Conservation (phyloP, 37 sponge, comb jelly and placozoan species). For the Eunapius fragilis region DNA sequence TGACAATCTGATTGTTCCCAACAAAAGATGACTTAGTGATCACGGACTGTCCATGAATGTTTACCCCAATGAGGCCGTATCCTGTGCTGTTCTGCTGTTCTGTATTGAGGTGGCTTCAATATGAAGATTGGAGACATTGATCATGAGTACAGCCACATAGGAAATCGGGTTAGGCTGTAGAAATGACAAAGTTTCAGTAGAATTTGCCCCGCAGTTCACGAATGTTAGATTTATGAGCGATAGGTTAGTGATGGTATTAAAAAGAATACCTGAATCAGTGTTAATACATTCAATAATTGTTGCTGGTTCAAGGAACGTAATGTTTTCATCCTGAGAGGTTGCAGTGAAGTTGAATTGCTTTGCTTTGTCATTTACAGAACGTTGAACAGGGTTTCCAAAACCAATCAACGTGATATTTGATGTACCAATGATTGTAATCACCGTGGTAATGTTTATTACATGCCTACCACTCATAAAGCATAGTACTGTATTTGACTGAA, state of each 20-base stretch:
- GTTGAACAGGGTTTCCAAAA: not conserved
- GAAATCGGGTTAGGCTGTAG: not conserved
- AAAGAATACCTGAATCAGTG: not conserved
- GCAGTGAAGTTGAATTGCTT: not conserved
- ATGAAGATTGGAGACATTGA: not conserved
- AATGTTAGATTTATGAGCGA: not conserved
- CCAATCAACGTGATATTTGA: not conserved
- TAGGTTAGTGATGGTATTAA: not conserved
- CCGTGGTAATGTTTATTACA: not conserved
- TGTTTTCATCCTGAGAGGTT: not conserved
- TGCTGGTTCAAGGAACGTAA: not conserved
- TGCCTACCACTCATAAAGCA: not conserved
- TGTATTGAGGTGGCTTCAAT: slow-evolving; percentile 8
- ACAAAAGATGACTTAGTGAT: not conserved
- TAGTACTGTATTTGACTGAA: not conserved
- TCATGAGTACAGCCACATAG: not conserved
- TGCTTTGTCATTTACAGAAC: not conserved
- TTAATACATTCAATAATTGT: not conserved
- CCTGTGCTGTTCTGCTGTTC: slow-evolving; percentile 21
- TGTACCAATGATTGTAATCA: not conserved
- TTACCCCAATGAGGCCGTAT: slow-evolving; percentile 4
- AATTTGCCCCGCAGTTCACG: not conserved
- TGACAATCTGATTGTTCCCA: not conserved
- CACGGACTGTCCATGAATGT: not conserved
- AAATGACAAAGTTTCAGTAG: not conserved